These are phyloP conservation scores for Oncorhynchus masou DNA, from an alignment of 2,113 vertebrate species.

Conservation along the genomic window DNA sequence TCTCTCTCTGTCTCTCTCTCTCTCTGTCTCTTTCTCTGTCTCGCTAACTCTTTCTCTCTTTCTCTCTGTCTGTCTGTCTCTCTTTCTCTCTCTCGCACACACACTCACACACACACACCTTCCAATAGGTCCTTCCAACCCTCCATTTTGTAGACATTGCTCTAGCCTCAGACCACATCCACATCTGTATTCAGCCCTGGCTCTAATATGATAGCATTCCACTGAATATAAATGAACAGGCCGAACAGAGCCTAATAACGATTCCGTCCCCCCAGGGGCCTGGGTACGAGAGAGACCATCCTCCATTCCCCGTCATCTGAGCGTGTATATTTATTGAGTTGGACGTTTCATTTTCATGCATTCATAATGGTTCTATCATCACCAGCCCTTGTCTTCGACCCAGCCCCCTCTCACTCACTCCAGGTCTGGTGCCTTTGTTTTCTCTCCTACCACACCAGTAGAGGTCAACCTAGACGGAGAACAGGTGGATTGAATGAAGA, in stretches of 20 bases:
- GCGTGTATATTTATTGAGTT: constrained; percentile 54
- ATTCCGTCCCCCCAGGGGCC: constrained; percentile 55
- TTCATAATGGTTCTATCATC: constrained; percentile 35
- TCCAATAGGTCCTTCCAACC: too few relatives aligned
- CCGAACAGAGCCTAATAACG: constrained; percentile 59
- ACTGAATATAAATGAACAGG: constrained; percentile 66
- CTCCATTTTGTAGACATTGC: too few relatives aligned
- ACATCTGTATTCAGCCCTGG: constrained; percentile 62
- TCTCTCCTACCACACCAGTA: neutral
- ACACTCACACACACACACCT: too few relatives aligned
- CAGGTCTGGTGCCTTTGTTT: neutral
- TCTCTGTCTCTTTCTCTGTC: constrained; percentile 9
- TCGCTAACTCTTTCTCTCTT: constrained; percentile 22
- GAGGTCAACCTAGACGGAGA: neutral
- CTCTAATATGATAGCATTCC: constrained; percentile 43
- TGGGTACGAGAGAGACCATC: constrained; percentile 15
- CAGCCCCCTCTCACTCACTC: too few relatives aligned
- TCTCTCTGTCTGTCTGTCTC: neutral
- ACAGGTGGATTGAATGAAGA: constrained; percentile 15
- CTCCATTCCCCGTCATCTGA: constrained; percentile 55
- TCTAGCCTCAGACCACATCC: constrained; percentile 16
- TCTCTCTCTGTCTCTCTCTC: constrained; percentile 5
- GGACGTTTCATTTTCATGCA: constrained; percentile 62
- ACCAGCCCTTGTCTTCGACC: too few relatives aligned
- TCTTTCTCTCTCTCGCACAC: neutral